Conservation (phyloP, 2,888 invertebrate species). For the Papilio protenor region DNA sequence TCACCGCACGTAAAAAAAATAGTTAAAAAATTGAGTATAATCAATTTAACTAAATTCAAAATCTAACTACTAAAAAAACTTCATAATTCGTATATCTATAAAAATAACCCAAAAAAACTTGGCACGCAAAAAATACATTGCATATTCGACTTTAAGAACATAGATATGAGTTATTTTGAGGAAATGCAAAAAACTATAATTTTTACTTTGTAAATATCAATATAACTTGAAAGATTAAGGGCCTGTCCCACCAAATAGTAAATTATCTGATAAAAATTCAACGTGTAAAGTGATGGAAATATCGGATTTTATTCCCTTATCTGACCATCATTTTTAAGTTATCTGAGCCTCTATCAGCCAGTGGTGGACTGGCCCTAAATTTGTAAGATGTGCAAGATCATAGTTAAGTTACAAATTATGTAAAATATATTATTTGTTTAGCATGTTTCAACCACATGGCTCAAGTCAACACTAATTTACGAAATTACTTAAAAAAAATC, state of each 20-base stretch:
- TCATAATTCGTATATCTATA: slow-evolving; percentile 1
- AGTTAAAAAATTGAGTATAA: background rate
- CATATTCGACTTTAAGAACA: background rate
- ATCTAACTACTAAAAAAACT: background rate
- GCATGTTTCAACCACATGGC: background rate
- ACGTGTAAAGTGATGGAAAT: too few species aligned
- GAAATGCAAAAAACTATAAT: background rate
- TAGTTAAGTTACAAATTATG: too few species aligned
- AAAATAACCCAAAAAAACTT: slow-evolving; percentile 3
- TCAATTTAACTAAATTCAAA: background rate
- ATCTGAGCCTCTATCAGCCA: too few species aligned
- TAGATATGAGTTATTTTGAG: background rate
- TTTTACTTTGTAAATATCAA: background rate
- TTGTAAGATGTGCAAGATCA: too few species aligned
- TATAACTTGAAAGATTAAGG: background rate
- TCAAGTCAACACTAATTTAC: background rate
- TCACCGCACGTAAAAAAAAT: background rate
- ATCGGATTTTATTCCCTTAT: too few species aligned
- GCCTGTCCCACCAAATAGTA: too few species aligned
- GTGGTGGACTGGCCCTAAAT: too few species aligned
- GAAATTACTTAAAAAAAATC: background rate
- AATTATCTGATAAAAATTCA: too few species aligned
- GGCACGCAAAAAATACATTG: background rate
- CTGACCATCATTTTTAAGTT: too few species aligned
- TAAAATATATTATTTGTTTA: too few species aligned